Evolutionary conservation across 2,113 vertebrate genomes (phyloP), one percentile per base, ranked within the genome.

Genomic region (Bos javanicus): DNA sequence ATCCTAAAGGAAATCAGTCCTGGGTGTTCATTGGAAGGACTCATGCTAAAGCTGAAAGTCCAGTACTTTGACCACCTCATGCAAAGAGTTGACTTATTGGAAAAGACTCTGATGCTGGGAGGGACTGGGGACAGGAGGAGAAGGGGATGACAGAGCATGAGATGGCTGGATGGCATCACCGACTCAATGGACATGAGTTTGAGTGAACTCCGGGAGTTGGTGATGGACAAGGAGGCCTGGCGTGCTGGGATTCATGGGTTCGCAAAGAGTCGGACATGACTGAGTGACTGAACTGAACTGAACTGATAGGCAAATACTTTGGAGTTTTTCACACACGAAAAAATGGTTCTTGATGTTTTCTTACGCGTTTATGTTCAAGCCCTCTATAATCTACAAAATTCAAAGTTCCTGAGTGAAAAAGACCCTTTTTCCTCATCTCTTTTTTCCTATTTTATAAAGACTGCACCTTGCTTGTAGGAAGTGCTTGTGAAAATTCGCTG

Each of bases 261-360:
- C 6, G 3, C 60, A 62, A 30, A 62, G 6, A 62, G 60, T 33
- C 6, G 0, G 14, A 33, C 60, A 33, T 0, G 0, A 33, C 30
- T 33, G 60, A 64, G 30, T 30, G 14, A 33, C 28, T 62, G 60
- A 62, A 62, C 60, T 62, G 60, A 62, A 64, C 14, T 64, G 60
- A 64, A 33, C 60, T 64, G 60, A 33, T 1, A 39, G 33, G n/a
- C 12, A 82, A 78, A 36, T 23, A 39, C 7, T 48, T 5, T 33
- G 19, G 46, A 43, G 14, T 67, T 71, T 71, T 84, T 36, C 28
- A 84, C 23, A 30, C 3, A 33, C 0, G 1, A 16, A 50, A 25
- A 30, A 36, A 25, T 26, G 1, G 4, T 15, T 19, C 39, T 56
- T 50, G 16, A 26, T 56, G 7, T 48, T 23, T 48, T 23, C 33